Evolutionary conservation across 2,888 invertebrate species (phyloP), one percentile per base, ranked within the genome.

Genomic region (Andrena minutula): DNA sequence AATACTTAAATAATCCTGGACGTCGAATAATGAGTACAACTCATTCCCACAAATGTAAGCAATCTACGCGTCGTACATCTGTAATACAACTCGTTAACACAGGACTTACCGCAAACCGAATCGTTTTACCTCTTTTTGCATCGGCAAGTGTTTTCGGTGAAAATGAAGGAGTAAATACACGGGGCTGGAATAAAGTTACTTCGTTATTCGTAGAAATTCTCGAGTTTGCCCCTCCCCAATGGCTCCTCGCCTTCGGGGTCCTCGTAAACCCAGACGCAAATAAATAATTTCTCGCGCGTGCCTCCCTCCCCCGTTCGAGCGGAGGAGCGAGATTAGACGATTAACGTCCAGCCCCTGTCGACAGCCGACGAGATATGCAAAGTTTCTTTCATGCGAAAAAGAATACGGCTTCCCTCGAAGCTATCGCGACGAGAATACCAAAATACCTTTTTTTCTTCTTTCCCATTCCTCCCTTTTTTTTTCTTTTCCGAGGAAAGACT

Each of bases 211-310:
- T 51, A 12, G 53, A 69, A 76, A 75, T 71, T 63, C 47, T 16
- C 64, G 72, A 65, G 23, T 51, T 32, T 47, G 69, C 60, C 56
- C 53, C 53, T 49, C 65, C 53, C 47, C 51, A 60, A 70, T 51
- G 82, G 70, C 63, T 28, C 30, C 35, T 60, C 20, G 60, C 61
- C 58, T 70, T 61, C 63, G 65, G 83, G 71, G 63, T 61, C 51
- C 73, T 60, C 64, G 66, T 65, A 58, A 49, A 68, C 30, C 65
- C 79, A 80, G 86, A 85, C 86, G 83, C 77, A 81, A 85, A 88
- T 88, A 88, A 88, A 88, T 86, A 88, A 86, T 79, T 85, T 82
- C 79, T 76, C 77, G 83, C 86, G 84, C 84, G 84, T 84, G 83
- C 83, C 84, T 84, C 80, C 80, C 80, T 80, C 76, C 60, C 26